Percentiles rank a stretch among this genome's conserved stretches.
phyloP scores from a whole-genome alignment of 1,140 invertebrate genomes.

The Drosophila tropicalis region DNA sequence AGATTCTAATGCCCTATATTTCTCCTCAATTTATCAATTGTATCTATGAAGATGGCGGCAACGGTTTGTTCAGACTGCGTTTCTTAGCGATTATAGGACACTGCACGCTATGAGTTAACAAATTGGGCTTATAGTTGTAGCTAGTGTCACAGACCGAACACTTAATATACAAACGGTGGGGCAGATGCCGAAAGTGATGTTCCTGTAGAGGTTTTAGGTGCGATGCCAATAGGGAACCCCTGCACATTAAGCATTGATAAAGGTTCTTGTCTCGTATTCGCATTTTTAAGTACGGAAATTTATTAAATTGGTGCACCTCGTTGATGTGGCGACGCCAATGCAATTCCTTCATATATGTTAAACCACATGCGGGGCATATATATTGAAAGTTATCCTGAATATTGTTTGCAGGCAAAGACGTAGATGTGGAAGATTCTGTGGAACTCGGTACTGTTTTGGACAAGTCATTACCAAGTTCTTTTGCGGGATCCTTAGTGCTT shows the following conservation, averaged over 20 bases:
- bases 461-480: too few relatives aligned
- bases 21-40: slow-evolving; percentile 55
- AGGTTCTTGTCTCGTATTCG: slow-evolving; percentile 70
- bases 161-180: slow-evolving; percentile 70
- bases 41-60: slow-evolving; percentile 64
- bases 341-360: slow-evolving; percentile 65
- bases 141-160: slow-evolving; percentile 73
- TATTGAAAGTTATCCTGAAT: slow-evolving; percentile 72
- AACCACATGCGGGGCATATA: slow-evolving; percentile 70
- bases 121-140: slow-evolving; percentile 79
- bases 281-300: slow-evolving; percentile 72
- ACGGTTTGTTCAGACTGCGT: slow-evolving; percentile 36
- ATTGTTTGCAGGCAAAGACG: slow-evolving; percentile 12
- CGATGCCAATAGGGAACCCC: slow-evolving; percentile 66
- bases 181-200: slow-evolving; percentile 76
- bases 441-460: slow-evolving; percentile 6
- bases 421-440: background rate
- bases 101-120: slow-evolving; percentile 62
- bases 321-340: slow-evolving; percentile 79
- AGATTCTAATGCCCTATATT: slow-evolving; percentile 32
- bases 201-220: slow-evolving; percentile 76
- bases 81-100: slow-evolving; percentile 61
- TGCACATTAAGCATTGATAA: slow-evolving; percentile 71
- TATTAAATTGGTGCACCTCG: slow-evolving; percentile 72
- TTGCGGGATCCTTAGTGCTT: too few relatives aligned